Evolutionary conservation across 2,113 vertebrate genomes (phyloP).

Genomic region (Mesembrinibis cayennensis): DNA sequence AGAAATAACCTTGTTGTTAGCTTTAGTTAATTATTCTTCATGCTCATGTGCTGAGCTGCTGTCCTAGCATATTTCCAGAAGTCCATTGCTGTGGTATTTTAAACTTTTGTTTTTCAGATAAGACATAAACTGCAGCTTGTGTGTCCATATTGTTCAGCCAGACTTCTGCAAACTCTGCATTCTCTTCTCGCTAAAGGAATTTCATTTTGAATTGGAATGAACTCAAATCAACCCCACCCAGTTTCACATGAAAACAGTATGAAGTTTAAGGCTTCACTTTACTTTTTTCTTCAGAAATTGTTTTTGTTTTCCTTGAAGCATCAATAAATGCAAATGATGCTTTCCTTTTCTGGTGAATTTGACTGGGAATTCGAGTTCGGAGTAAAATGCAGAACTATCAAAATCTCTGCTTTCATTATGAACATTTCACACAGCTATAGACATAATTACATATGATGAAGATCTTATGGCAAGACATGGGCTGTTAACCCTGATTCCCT

Average conservation of each 20-base stretch:
- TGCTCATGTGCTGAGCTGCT: background rate
- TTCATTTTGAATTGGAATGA: background rate
- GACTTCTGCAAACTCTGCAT: background rate
- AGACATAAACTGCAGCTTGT: background rate
- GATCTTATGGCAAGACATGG: slow-evolving; percentile 25
- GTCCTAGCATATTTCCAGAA: background rate
- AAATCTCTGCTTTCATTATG: background rate
- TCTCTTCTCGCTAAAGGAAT: background rate
- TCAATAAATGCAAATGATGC: background rate
- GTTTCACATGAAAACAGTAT: background rate
- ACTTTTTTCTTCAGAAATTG: background rate
- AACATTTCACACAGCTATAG: background rate
- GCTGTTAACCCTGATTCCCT: background rate
- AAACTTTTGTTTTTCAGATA: background rate
- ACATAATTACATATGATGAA: slow-evolving; percentile 20
- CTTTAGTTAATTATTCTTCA: background rate
- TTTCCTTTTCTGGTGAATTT: background rate
- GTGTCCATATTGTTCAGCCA: background rate
- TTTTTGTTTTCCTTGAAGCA: background rate
- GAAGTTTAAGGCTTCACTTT: background rate
- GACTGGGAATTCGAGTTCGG: background rate
- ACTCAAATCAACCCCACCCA: background rate
- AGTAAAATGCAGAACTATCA: background rate
- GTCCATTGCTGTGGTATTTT: background rate
- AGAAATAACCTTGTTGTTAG: background rate